A percentile compares a stretch with the other conserved stretches of the same genome.
These are phyloP conservation scores for Hydraecia micacea DNA, from an alignment of 2,888 invertebrate genomes.

Conservation along the genomic window DNA sequence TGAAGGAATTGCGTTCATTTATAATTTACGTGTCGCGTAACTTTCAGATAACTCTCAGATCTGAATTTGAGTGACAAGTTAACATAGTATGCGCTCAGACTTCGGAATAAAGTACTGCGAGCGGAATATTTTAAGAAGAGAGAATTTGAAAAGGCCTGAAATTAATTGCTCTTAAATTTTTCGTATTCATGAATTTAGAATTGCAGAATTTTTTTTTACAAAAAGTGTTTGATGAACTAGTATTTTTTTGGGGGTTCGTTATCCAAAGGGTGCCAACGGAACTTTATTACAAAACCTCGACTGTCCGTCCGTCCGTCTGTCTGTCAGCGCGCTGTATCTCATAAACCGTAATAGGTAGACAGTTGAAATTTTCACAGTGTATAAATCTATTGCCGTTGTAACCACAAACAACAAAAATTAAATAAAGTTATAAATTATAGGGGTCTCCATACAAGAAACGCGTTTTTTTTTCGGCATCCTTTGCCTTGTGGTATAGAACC, in stretches of 20 bases:
- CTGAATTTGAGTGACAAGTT: conserved; percentile 59
- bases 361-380: neutral
- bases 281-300: neutral
- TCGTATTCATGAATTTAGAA: conserved; percentile 17
- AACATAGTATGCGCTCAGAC: conserved; percentile 33
- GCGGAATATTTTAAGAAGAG: conserved; percentile 18
- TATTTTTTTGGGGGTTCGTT: neutral
- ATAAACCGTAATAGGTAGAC: neutral
- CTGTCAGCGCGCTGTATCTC: neutral
- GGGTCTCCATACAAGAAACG: too few relatives aligned
- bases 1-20: conserved; percentile 68
- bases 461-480: neutral
- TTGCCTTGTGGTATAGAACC: neutral
- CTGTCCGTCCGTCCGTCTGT: neutral
- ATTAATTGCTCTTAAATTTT: neutral
- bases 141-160: conserved; percentile 14
- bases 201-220: neutral
- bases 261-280: neutral
- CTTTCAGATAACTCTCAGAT: conserved; percentile 56
- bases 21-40: conserved; percentile 66
- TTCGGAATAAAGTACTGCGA: conserved; percentile 20
- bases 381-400: neutral
- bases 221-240: neutral
- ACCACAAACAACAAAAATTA: neutral
- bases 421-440: too few relatives aligned